Conservation (phyloP, 1,140 invertebrate species). For the Odontomachus brunneus region DNA sequence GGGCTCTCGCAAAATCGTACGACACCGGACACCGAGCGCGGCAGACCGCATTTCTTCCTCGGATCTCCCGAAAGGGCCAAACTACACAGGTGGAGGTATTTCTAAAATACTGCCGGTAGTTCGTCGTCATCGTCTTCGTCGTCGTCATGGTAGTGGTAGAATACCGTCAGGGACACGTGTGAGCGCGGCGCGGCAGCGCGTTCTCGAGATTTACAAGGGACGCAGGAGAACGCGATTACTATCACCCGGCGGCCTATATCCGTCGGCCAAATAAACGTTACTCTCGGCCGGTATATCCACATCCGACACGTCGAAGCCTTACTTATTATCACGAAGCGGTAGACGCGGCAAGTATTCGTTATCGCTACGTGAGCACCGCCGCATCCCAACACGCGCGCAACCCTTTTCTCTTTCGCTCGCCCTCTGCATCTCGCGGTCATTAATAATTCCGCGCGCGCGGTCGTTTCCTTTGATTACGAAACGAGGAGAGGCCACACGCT, state of each 20-base stretch:
- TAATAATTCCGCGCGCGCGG: constrained; percentile 75
- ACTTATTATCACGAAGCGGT: constrained; percentile 22
- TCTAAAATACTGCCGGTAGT: background rate
- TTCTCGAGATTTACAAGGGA: constrained; percentile 38
- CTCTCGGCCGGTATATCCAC: background rate
- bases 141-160: too few species aligned
- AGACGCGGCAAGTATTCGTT: constrained; percentile 10
- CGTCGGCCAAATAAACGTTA: constrained; percentile 26
- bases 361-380: constrained; percentile 32
- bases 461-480: constrained; percentile 79
- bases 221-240: background rate
- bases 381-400: background rate
- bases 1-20: too few species aligned
- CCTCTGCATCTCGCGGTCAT: constrained; percentile 18
- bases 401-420: background rate
- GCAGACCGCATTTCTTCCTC: background rate
- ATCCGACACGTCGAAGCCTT: background rate
- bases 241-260: background rate
- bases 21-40: too few species aligned
- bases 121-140: too few species aligned
- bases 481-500: constrained; percentile 35
- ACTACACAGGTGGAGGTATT: background rate
- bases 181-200: too few species aligned
- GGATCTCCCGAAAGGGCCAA: constrained; percentile 35
- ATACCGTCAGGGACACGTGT: constrained; percentile 26